phyloP scores from a whole-genome alignment of 2,113 vertebrate genomes.

The Pedionomus torquatus region DNA sequence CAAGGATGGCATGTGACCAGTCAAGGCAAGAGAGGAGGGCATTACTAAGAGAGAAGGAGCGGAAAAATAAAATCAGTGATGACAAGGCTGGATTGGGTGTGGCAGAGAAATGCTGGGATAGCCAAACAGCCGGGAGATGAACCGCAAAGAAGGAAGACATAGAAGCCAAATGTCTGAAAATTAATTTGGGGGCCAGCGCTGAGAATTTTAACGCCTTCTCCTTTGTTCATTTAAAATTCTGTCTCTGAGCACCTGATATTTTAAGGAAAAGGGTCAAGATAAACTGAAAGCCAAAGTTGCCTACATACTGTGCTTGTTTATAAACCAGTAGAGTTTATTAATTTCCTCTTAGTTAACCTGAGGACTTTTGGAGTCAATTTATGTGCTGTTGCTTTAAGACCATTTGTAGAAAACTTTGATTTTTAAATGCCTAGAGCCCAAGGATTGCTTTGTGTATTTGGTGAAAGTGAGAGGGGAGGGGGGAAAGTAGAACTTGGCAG shows the following conservation, averaged over 20 bases:
- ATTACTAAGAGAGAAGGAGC: neutral
- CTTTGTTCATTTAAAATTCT: neutral
- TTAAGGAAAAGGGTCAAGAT: neutral
- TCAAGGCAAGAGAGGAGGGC: neutral
- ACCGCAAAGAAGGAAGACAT: neutral
- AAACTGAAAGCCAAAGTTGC: neutral
- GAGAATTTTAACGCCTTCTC: neutral
- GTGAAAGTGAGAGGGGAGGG: neutral
- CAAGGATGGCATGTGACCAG: neutral
- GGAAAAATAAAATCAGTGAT: slow-evolving; percentile 27
- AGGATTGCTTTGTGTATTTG: neutral
- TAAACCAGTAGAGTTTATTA: neutral
- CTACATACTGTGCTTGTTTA: neutral
- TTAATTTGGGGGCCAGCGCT: neutral
- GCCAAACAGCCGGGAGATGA: neutral
- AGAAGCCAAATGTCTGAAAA: slow-evolving; percentile 18
- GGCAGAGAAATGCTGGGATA: neutral
- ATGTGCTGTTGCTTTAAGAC: neutral
- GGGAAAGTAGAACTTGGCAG: neutral
- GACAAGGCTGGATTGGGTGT: slow-evolving; percentile 18
- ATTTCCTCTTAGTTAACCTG: neutral
- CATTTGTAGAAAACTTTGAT: neutral
- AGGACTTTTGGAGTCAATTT: neutral
- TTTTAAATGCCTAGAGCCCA: neutral
- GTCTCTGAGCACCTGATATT: neutral